phyloP scores from a whole-genome alignment of 2,888 invertebrate species.

The Clitarchus hookeri region DNA sequence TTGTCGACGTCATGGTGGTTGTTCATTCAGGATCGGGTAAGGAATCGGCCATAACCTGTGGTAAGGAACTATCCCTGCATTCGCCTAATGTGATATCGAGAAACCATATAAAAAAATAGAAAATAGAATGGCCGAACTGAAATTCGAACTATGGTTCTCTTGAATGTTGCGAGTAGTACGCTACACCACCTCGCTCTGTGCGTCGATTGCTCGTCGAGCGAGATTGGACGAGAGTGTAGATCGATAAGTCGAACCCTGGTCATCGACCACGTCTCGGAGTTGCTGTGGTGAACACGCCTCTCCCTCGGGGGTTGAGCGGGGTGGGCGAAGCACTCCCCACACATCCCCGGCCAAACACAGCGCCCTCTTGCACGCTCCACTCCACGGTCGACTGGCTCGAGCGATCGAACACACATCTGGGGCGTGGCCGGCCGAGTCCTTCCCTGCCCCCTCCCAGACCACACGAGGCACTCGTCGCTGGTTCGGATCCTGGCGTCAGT shows the following conservation, averaged over 20 bases:
- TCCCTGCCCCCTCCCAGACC: neutral
- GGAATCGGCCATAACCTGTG: too few relatives aligned
- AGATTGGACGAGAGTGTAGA: neutral
- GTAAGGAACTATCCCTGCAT: too few relatives aligned
- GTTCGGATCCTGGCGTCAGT: too few relatives aligned
- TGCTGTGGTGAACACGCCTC: neutral
- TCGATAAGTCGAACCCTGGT: neutral
- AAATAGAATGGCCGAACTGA: too few relatives aligned
- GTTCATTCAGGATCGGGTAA: too few relatives aligned
- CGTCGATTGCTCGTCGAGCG: neutral
- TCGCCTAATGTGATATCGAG: too few relatives aligned
- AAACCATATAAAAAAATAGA: too few relatives aligned
- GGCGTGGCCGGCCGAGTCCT: neutral
- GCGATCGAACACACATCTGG: neutral
- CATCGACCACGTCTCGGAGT: neutral
- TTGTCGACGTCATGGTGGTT: too few relatives aligned
- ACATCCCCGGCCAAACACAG: neutral
- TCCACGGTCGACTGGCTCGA: neutral
- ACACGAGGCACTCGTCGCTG: neutral
- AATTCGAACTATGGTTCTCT: too few relatives aligned
- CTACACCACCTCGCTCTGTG: too few relatives aligned
- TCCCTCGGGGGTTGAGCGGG: neutral
- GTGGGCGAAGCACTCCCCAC: neutral
- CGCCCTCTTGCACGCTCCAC: neutral
- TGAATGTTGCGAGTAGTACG: too few relatives aligned